Percentiles rank a stretch among this genome's conserved stretches.
phyloP scores from a whole-genome alignment of 2,888 invertebrate species.

The Drosophila buzzatii region DNA sequence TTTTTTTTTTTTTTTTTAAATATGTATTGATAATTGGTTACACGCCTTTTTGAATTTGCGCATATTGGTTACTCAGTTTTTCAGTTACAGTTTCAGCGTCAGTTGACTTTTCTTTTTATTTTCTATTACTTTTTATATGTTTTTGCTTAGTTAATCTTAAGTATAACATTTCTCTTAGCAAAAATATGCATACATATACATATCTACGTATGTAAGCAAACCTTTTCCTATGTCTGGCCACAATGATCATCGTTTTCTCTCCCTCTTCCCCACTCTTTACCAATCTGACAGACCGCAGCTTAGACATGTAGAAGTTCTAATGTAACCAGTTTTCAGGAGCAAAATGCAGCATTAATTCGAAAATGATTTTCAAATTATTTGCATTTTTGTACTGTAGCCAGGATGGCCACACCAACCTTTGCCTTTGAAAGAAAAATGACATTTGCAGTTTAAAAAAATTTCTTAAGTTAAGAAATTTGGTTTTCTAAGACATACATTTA shows the following conservation, averaged over 20 bases:
- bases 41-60: slow-evolving; percentile 46
- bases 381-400: slow-evolving; percentile 22
- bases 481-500: slow-evolving; percentile 23
- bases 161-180: slow-evolving; percentile 48
- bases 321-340: slow-evolving; percentile 6
- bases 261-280: not conserved
- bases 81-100: slow-evolving; percentile 58
- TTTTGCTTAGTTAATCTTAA: slow-evolving; percentile 39
- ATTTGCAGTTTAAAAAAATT: slow-evolving; percentile 17
- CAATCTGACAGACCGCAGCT: not conserved
- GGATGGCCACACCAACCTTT: slow-evolving; percentile 6
- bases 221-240: slow-evolving; percentile 1
- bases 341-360: slow-evolving; percentile 12
- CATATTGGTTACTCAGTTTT: slow-evolving; percentile 53
- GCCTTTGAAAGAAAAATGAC: slow-evolving; percentile 1
- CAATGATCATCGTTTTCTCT: not conserved
- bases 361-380: not conserved
- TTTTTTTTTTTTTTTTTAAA: too few relatives aligned
- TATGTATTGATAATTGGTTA: slow-evolving; percentile 51
- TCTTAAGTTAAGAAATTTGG: too few relatives aligned
- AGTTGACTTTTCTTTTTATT: slow-evolving; percentile 42
- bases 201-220: not conserved
- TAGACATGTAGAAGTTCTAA: slow-evolving; percentile 1
- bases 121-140: slow-evolving; percentile 23
- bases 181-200: slow-evolving; percentile 17